Evolutionary conservation across 53 echinoderm and acorn worm species (phyloP), one percentile per base, ranked within the genome.

Genomic region (Arbacia lixula): DNA sequence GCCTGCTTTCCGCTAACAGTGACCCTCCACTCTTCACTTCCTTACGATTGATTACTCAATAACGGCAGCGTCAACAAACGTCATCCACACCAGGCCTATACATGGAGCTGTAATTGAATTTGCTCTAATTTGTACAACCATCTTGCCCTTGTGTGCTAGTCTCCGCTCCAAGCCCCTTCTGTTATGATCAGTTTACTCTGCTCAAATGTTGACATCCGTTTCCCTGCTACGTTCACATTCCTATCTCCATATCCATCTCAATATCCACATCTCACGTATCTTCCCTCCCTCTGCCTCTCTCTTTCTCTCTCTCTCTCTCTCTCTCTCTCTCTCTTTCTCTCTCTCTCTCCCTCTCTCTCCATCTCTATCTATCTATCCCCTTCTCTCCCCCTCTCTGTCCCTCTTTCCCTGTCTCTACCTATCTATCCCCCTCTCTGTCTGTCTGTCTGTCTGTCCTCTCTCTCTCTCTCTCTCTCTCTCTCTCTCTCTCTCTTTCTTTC

Each of bases 91-190:
- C 53, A 74, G 50, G 28, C 74, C 74, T 34, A 74, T 74, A 74
- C 74, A 74, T 20, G 14, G 53, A 17, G 19, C 34, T 30, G 53
- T 74, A 74, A 74, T 74, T 74, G 53, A 74, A 74, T 74, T 53
- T 74, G 53, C 31, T 51, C 74, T 74, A 74, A 74, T 74, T 74
- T 74, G 30, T 74, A 74, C 20, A 30, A 50, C 74, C 34, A 74
- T 74, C 53, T 51, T 74, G 74, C 54, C 53, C 74, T 74, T 74
- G 74, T n/a, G 31, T 2, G 14, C 1, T 74, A 74, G 74, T 53
- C 74, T 74, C 20, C 33, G 2, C 20, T n/a, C n/a, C n/a, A n/a
- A n/a, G n/a, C n/a, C n/a, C n/a, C n/a, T n/a, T n/a, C n/a, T n/a
- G n/a, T n/a, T n/a, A n/a, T n/a, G n/a, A n/a, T n/a, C n/a, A n/a